Percentiles rank a stretch among this genome's conserved stretches.
These are phyloP conservation scores for Syrmaticus mikado DNA, from an alignment of 2,113 vertebrate genomes.

Conservation along the genomic window DNA sequence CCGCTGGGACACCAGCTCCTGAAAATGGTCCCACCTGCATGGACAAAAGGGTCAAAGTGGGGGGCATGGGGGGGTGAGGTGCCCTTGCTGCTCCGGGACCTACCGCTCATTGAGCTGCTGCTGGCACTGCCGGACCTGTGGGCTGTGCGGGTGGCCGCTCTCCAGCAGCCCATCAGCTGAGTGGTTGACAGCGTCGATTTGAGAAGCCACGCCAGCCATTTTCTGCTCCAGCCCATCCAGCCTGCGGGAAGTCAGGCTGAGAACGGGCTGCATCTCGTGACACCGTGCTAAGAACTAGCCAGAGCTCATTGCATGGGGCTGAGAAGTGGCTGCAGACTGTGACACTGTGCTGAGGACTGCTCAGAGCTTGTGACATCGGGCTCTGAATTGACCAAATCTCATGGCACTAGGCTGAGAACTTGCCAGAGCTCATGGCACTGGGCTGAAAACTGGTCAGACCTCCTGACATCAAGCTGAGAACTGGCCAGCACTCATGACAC, in stretches of 20 bases:
- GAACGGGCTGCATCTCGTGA: not conserved
- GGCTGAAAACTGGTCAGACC: rapidly evolving
- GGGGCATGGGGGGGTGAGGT: not conserved
- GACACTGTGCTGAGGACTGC: not conserved
- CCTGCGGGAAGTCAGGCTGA: slow-evolving; percentile 64
- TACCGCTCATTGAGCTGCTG: slow-evolving; percentile 89
- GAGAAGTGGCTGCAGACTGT: not conserved
- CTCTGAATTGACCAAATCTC: rapidly evolving
- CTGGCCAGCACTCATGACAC: rapidly evolving
- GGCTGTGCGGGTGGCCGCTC: slow-evolving; percentile 88
- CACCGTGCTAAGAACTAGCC: not conserved
- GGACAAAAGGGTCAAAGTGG: rapidly evolving
- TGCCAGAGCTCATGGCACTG: not conserved
- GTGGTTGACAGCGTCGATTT: slow-evolving; percentile 86
- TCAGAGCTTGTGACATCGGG: rapidly evolving
- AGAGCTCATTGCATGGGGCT: not conserved
- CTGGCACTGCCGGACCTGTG: slow-evolving; percentile 87
- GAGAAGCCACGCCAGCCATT: slow-evolving; percentile 85
- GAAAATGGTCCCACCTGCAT: slow-evolving; percentile 90
- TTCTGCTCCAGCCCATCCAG: slow-evolving; percentile 91
- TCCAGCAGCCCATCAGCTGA: slow-evolving; percentile 88
- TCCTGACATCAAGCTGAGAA: no score
- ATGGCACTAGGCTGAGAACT: not conserved
- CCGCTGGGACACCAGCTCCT: slow-evolving; percentile 83
- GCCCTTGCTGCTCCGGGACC: not conserved